These are phyloP conservation scores for Nipponacmea schrenckii DNA, from an alignment of 2,888 invertebrate species.

Conservation along the genomic window DNA sequence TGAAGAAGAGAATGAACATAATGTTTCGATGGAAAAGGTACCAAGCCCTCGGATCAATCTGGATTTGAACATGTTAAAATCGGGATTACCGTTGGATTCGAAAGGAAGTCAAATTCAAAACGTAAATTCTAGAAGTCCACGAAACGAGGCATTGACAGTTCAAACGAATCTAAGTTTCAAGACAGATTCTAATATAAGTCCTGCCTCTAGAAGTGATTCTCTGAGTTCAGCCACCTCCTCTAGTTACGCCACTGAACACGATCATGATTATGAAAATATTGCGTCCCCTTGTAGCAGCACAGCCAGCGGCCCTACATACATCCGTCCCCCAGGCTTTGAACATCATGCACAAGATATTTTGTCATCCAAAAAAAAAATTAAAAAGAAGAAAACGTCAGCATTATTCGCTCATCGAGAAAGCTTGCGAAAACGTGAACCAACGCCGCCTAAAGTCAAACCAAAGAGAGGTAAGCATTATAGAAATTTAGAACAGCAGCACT, in stretches of 20 bases:
- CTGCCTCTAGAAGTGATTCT: background rate
- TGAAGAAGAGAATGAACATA: constrained; percentile 29
- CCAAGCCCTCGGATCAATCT: constrained; percentile 17
- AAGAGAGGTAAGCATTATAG: constrained; percentile 51
- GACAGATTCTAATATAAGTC: background rate
- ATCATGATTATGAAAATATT: constrained; percentile 61
- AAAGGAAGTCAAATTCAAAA: constrained; percentile 9
- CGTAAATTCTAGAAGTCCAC: background rate
- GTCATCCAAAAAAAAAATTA: constrained; percentile 34
- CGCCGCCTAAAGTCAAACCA: constrained; percentile 58
- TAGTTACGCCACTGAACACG: constrained; percentile 52
- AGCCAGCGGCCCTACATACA: constrained; percentile 64
- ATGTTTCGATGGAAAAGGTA: background rate
- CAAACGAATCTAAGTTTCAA: background rate
- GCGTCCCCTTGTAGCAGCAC: constrained; percentile 63
- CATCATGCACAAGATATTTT: constrained; percentile 64
- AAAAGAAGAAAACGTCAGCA: constrained; percentile 57
- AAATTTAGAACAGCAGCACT: no score
- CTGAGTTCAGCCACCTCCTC: constrained; percentile 10
- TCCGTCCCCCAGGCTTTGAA: constrained; percentile 62
- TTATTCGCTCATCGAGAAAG: constrained; percentile 47
- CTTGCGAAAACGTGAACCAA: constrained; percentile 55
- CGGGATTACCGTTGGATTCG: constrained; percentile 9
- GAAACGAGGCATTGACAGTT: background rate
- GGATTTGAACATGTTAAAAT: background rate